Evolutionary conservation across 2,113 vertebrate genomes (phyloP).

Genomic region (Mormyrus lacerda): DNA sequence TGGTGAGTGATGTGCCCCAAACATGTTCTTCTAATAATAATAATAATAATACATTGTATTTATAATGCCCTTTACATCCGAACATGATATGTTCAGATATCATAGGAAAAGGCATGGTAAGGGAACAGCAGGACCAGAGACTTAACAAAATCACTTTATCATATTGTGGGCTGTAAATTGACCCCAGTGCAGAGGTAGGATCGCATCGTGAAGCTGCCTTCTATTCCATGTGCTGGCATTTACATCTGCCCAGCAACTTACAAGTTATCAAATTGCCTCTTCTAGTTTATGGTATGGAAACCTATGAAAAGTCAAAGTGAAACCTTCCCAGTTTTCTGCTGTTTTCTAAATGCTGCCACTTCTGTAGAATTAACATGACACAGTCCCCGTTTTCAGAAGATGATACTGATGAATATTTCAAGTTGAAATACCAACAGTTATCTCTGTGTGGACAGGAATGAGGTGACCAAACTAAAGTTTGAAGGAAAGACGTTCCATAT

Average conservation of each 20-base stretch:
- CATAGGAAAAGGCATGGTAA: background rate
- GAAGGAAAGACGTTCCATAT: conserved; percentile 96
- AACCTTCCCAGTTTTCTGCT: background rate
- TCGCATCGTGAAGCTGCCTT: background rate
- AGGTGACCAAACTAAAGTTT: conserved; percentile 96
- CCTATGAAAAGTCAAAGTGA: background rate
- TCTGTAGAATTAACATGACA: background rate
- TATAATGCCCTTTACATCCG: too few relatives aligned
- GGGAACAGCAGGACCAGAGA: background rate
- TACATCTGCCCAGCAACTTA: background rate
- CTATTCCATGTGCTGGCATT: background rate
- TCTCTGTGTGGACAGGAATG: conserved; percentile 64
- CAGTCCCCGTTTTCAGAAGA: background rate
- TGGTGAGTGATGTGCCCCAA: conserved; percentile 69
- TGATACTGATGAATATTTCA: background rate
- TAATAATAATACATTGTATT: too few relatives aligned
- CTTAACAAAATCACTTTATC: background rate
- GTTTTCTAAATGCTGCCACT: background rate
- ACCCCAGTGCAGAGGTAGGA: background rate
- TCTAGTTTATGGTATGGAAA: background rate
- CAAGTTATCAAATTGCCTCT: background rate
- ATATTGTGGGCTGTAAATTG: background rate
- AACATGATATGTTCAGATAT: too few relatives aligned
- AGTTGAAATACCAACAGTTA: background rate
- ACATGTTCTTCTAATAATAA: background rate